Base-by-base conservation (phyloP, 2,113 vertebrate genomes). In the Chionomys nivalis region DNA sequence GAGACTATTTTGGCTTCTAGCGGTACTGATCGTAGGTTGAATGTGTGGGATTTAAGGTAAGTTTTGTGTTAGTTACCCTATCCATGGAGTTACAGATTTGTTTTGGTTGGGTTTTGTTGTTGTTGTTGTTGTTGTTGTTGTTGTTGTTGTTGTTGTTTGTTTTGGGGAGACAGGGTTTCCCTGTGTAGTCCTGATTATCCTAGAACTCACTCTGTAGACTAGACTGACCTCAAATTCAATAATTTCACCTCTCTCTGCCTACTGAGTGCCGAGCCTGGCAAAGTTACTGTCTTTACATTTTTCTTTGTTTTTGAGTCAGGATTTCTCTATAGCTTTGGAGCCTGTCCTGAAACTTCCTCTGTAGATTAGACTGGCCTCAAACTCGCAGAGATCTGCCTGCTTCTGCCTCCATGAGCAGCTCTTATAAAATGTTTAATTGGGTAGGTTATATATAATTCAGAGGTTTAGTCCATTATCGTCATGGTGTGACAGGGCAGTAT, bases 1-100 rank as follows among this genome's bases (percentile, higher is more conserved):
- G 99, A 99, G 98, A 99, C 99, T 47, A 99, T 99, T 82, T 97
- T 99, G 98, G 99, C 99, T 95, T 99, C 99, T 94, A 99, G 99
- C 93, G 99, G 99, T 95, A 99, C 99, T 0, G 99, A 99, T 98
- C 99, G 99, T 58, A 98, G 99, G 92, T 98, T 99, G 93, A 99
- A 99, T 21, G 99, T 99, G 0, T 99, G 99, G 99, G 99, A 99
- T 97, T 99, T 99, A 97, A 99, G 99, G 99, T 99, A 96, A 98
- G 87, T 91, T 85, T 89, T 82, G 2, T 47, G 91, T 88, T 90
- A 55, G 21, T 81, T 87, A 82, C 21, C 76, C 7, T 87, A 11
- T 73, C 39, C 9, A 2, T 87, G 55, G n/a, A 89, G 31, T 78
- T 93, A 19, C 61, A 73, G 86, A 33, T n/a, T 70, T 17, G 36